These are phyloP conservation scores for Ophion slaviceki DNA, from an alignment of 2,888 invertebrate species.

Conservation along the genomic window DNA sequence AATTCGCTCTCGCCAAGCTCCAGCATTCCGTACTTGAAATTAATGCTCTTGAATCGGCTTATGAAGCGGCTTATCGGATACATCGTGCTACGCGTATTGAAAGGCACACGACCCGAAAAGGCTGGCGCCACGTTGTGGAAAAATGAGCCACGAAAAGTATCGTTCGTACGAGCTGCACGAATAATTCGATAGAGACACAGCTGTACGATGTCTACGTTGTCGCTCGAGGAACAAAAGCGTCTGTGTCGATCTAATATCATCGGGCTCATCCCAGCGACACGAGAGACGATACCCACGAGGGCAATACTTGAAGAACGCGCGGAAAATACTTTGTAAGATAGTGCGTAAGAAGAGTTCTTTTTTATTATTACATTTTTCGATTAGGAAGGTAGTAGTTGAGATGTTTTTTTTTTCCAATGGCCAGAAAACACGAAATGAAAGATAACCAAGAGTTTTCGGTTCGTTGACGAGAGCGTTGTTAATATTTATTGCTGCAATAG, in stretches of 20 bases:
- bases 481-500: constrained; percentile 43
- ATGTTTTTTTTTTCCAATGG: constrained; percentile 42
- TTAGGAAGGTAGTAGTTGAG: constrained; percentile 9
- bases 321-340: not conserved
- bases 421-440: constrained; percentile 38
- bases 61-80: not conserved
- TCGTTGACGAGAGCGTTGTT: constrained; percentile 32
- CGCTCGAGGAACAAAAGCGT: not conserved
- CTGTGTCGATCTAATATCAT: not conserved
- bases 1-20: constrained; percentile 21
- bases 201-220: constrained; percentile 22
- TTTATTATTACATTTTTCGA: constrained; percentile 4
- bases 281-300: not conserved
- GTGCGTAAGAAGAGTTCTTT: constrained; percentile 24
- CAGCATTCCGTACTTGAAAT: constrained; percentile 33
- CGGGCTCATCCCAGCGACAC: not conserved
- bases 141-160: constrained; percentile 18
- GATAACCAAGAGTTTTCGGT: constrained; percentile 45
- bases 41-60: constrained; percentile 52
- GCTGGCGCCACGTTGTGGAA: constrained; percentile 26
- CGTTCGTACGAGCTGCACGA: not conserved
- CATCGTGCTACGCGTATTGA: not conserved
- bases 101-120: not conserved
- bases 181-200: constrained; percentile 38
- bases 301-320: not conserved